A percentile compares a stretch with the other conserved stretches of the same genome.
These are phyloP conservation scores for Drosophila watanabei DNA, from an alignment of 1,140 invertebrate species.

Conservation along the genomic window DNA sequence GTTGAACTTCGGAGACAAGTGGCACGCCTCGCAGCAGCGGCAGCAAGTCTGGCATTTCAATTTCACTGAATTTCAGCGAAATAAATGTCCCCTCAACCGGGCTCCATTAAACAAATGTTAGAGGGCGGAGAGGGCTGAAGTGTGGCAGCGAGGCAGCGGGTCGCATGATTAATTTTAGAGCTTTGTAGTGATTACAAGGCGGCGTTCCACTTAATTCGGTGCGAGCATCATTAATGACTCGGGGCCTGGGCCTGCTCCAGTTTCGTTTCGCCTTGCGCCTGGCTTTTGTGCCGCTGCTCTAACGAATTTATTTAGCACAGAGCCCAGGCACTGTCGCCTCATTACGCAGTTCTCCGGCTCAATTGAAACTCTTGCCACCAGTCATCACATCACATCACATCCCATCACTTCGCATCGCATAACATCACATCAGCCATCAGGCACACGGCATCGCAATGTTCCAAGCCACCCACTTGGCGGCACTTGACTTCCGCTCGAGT, in stretches of 20 bases:
- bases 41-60: constrained; percentile 42
- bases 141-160: constrained; percentile 34
- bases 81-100: constrained; percentile 42
- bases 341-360: constrained; percentile 60
- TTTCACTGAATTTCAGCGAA: constrained; percentile 17
- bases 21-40: constrained; percentile 60
- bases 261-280: constrained; percentile 30
- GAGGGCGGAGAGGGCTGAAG: not conserved
- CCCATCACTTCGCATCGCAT: not conserved
- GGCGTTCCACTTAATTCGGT: constrained; percentile 43
- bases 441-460: constrained; percentile 7
- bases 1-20: constrained; percentile 74
- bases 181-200: constrained; percentile 63
- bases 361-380: constrained; percentile 65
- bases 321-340: constrained; percentile 49
- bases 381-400: constrained; percentile 10
- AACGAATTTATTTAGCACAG: constrained; percentile 73
- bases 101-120: constrained; percentile 68
- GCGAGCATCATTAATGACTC: constrained; percentile 54
- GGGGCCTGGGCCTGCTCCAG: constrained; percentile 45
- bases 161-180: constrained; percentile 77
- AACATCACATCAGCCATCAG: constrained; percentile 8
- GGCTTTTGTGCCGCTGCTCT: constrained; percentile 47
- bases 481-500: constrained; percentile 72
- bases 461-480: constrained; percentile 60